phyloP scores from a whole-genome alignment of 2,888 invertebrate genomes.

The Eilema caniola region DNA sequence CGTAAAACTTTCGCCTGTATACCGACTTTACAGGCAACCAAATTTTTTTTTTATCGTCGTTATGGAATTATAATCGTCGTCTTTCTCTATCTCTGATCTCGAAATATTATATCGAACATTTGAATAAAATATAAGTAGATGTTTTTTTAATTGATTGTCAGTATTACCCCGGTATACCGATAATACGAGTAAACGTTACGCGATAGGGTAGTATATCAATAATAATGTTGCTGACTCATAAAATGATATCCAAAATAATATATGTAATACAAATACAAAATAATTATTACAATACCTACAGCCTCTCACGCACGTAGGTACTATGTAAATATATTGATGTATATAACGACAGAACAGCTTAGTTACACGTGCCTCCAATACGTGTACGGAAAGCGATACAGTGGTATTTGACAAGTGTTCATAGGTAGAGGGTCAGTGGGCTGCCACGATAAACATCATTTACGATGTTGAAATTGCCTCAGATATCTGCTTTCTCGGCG shows the following conservation, averaged over 20 bases:
- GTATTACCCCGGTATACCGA: no score
- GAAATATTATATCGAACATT: no score
- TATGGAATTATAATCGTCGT: no score
- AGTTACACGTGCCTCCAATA: constrained; percentile 42
- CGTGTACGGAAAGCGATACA: constrained; percentile 48
- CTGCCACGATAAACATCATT: constrained; percentile 73
- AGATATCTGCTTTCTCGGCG: constrained; percentile 70
- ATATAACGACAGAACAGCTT: constrained; percentile 38
- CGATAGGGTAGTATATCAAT: neutral
- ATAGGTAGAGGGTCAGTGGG: constrained; percentile 60
- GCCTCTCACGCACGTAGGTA: neutral
- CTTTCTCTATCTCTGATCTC: no score
- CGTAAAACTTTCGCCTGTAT: no score
- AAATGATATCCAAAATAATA: constrained; percentile 9
- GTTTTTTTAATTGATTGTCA: no score
- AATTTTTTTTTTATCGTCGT: no score
- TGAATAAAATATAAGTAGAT: no score
- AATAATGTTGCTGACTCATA: neutral
- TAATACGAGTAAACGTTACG: neutral
- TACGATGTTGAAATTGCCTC: constrained; percentile 72
- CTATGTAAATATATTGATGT: constrained; percentile 30
- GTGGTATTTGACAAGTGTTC: constrained; percentile 54
- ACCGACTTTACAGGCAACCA: no score
- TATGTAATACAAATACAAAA: neutral
- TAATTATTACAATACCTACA: constrained; percentile 1